Base-by-base conservation (phyloP, 2,113 vertebrate genomes). In the Sakesphorus luctuosus region DNA sequence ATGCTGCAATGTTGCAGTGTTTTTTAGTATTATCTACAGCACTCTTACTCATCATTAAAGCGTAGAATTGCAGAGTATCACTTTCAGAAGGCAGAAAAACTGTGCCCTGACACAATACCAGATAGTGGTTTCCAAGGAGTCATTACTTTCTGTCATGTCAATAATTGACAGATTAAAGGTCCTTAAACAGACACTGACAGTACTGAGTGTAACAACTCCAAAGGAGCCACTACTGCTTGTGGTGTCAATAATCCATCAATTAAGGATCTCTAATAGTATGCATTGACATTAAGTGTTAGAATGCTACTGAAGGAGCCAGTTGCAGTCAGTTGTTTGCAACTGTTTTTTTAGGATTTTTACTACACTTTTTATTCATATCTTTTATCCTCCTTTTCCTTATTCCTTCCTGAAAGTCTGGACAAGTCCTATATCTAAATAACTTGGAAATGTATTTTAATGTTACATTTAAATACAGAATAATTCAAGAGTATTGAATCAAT, bases 231-330 rank as follows among this genome's bases (percentile, higher is more conserved):
- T 87, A 74, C 56, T 29, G 6, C 86, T 52, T 89, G 61, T 63
- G 91, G 65, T 96, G 90, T 96, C 95, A 97, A 97, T 97, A 97
- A 97, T 82, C 93, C 93, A 92, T 97, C 97, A 95, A 40, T 97
- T 95, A 95, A 95, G 75, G 31, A 36, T 55, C 84, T 92, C 69
- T 96, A 75, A 91, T 66, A 89, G 78, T 50, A 83, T 78, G 31
- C 78, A 81, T 84, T 87, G 73, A 83, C 89, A 83, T 56, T 94
- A 92, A 61, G 92, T 58, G 68, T 96, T 90, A 97, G 72, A 86
- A 89, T 53, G 69, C 11, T 9, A 93, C 52, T 93, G 43, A 26
- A 69, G 72, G 33, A 96, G n/a, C 40, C 69, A 43, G 33, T 49
- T 92, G 43, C 14, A 21, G 59, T 33, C 79, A 85, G 47, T 94